Percentiles rank a stretch among this genome's conserved stretches.
phyloP scores from a whole-genome alignment of 1,140 invertebrate genomes.

The Temnothorax curvispinosus region DNA sequence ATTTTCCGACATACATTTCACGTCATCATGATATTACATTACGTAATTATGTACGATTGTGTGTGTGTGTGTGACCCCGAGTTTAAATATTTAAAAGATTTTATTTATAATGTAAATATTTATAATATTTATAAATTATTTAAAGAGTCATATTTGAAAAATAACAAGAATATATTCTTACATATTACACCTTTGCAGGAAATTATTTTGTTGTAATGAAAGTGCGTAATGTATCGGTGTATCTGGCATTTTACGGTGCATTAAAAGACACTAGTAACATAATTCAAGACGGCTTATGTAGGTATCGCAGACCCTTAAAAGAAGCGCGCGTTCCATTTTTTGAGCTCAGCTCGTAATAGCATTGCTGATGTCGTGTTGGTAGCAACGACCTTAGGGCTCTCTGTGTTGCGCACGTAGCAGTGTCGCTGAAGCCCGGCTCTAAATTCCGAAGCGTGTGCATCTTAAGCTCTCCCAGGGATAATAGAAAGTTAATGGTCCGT shows the following conservation, averaged over 20 bases:
- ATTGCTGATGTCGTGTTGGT: slow-evolving; percentile 36
- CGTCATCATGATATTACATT: not conserved
- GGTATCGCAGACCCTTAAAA: slow-evolving; percentile 47
- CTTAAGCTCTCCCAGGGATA: slow-evolving; percentile 51
- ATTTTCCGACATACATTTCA: not conserved
- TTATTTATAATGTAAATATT: not conserved
- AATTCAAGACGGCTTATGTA: slow-evolving; percentile 45
- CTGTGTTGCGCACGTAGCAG: slow-evolving; percentile 34
- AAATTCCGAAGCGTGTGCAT: slow-evolving; percentile 58
- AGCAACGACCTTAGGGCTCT: slow-evolving; percentile 25
- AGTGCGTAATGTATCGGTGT: not conserved
- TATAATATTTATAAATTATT: not conserved
- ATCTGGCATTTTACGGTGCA: slow-evolving; percentile 26
- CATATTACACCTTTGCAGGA: not conserved
- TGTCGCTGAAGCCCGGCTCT: slow-evolving; percentile 39
- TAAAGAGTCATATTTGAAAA: not conserved
- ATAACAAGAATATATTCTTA: not conserved
- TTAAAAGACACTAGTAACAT: slow-evolving; percentile 39
- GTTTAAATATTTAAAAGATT: not conserved
- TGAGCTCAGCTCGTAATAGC: slow-evolving; percentile 13
- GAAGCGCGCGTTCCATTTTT: slow-evolving; percentile 43
- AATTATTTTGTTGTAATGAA: not conserved
- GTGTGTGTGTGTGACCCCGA: not conserved
- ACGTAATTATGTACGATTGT: not conserved
- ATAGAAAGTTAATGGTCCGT: slow-evolving; percentile 61